A percentile compares a stretch with the other conserved stretches of the same genome.
phyloP scores from a whole-genome alignment of 2,797 vertebrate species.

The Telmatherina bonti region DNA sequence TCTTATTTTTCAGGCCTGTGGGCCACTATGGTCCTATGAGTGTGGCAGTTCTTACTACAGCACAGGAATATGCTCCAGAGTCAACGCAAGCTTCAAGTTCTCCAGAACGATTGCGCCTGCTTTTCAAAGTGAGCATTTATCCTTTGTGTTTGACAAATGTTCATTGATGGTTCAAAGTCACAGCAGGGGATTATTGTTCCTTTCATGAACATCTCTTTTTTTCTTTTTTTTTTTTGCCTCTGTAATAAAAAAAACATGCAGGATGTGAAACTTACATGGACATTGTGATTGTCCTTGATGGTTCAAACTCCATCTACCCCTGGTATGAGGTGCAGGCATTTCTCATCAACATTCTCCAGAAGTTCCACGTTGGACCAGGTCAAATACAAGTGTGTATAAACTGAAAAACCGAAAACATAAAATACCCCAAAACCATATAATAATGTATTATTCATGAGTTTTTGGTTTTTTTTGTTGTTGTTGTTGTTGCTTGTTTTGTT shows the following conservation, averaged over 20 bases:
- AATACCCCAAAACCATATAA: not conserved
- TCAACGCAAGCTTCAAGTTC: constrained; percentile 97
- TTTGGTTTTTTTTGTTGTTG: not conserved
- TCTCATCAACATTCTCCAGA: constrained; percentile 97
- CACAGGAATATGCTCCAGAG: constrained; percentile 96
- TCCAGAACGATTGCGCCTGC: constrained; percentile 95
- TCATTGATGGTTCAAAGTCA: constrained; percentile 2
- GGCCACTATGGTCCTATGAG: constrained; percentile 97
- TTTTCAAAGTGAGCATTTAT: constrained; percentile 90
- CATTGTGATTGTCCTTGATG: constrained; percentile 97
- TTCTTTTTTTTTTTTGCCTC: constrained; percentile 1
- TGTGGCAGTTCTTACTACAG: constrained; percentile 99
- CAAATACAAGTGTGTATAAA: constrained; percentile 92
- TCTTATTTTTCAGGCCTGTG: constrained; percentile 89
- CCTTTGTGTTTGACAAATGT: constrained; percentile 14
- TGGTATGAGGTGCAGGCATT: constrained; percentile 98
- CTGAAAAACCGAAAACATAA: not conserved
- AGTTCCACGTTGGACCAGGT: constrained; percentile 96
- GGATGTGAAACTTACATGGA: constrained; percentile 99
- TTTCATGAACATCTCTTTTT: constrained; percentile 35
- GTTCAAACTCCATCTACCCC: constrained; percentile 99
- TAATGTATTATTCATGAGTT: not conserved
- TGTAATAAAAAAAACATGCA: constrained; percentile 54
- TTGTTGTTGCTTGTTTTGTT: not conserved
- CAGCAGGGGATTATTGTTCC: constrained; percentile 14